Evolutionary conservation across 2,888 invertebrate genomes (phyloP), one percentile per base, ranked within the genome.

Genomic region (Drosophila flavopinicola): DNA sequence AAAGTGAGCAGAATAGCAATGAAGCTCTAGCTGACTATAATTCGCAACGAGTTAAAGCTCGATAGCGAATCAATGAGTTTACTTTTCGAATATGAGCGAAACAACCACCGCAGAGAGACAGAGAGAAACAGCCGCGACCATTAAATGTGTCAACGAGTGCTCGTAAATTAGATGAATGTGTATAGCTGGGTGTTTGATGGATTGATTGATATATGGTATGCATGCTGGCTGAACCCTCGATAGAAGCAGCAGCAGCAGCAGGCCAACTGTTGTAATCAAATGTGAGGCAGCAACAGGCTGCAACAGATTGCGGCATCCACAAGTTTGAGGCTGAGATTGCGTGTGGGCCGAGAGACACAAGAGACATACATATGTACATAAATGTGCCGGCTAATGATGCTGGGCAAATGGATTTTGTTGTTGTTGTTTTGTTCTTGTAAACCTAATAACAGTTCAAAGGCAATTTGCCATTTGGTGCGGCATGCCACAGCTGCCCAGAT

Each of bases 401-500:
- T 41, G 24, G 24, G 32, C 51, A 58, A 54, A 60, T 79, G 52
- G 32, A 20, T 56, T 35, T 25, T 25, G 10, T 59, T 32, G 53
- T 32, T 39, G 15, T 5, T 47, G 1, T 52, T 0, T 47, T n/a
- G n/a, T 15, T 52, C 35, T 58, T 76, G 67, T 60, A 65, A 72
- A 78, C 47, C 38, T 54, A 75, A 82, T 75, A 78, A 75, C 66
- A 78, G 71, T 78, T 82, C 60, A 75, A 82, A 75, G 63, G 56
- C 60, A 66, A 78, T 75, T 76, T 78, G 61, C 52, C 49, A 65
- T 57, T 51, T 37, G 7, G 24, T 35, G 30, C 24, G 23, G 45
- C 32, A 32, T 29, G 64, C 30, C 29, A 25, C 47, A 51, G 49
- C 35, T 48, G 51, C 9, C 7, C 9, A 39, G 25, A n/a, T 17